Evolutionary conservation across 2,113 vertebrate genomes (phyloP), one percentile per base, ranked within the genome.

Genomic region (Astatoreochromis straeleni): DNA sequence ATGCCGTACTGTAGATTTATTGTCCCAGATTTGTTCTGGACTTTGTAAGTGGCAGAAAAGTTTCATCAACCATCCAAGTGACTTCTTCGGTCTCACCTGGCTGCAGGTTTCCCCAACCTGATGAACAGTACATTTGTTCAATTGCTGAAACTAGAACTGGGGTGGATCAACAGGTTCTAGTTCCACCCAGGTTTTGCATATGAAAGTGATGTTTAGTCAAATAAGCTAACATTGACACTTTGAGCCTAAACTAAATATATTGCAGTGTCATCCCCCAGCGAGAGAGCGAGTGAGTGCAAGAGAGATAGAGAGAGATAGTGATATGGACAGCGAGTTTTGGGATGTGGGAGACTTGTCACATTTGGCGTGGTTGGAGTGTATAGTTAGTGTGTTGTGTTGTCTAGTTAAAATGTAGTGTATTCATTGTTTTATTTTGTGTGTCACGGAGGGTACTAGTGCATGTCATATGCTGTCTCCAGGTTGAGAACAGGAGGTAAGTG

Each of bases 31-130:
- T 6, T 54, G 53, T 54, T 54, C 53, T 54, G 53, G 2, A 54
- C 53, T 54, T 54, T 54, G 53, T 54, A 0, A 7, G 53, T 54
- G 53, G n/a, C 10, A 54, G 53, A 0, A 54, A 54, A 0, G 53
- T 54, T 54, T 54, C 53, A 54, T 54, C 53, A 54, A 54, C 53
- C 53, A 24, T 12, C 53, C 53, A 54, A 54, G 6, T 54, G n/a
- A 54, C 53, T 24, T 54, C 0, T 54, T 54, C 3, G 6, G 53
- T 54, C 53, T 24, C 53, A 54, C 6, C 49, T 53, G 49, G 49
- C 49, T 53, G 49, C 49, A 53, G 49, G 49, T 53, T 2, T 53
- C 49, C 49, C 49, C 49, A 53, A n/a, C 49, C n/a, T 54, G 6
- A 54, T 54, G 4, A 54, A 24, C 53, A 54, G n/a, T 54, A 54